phyloP scores from a whole-genome alignment of 2,113 vertebrate species.

The Phalacrocorax pelagicus region DNA sequence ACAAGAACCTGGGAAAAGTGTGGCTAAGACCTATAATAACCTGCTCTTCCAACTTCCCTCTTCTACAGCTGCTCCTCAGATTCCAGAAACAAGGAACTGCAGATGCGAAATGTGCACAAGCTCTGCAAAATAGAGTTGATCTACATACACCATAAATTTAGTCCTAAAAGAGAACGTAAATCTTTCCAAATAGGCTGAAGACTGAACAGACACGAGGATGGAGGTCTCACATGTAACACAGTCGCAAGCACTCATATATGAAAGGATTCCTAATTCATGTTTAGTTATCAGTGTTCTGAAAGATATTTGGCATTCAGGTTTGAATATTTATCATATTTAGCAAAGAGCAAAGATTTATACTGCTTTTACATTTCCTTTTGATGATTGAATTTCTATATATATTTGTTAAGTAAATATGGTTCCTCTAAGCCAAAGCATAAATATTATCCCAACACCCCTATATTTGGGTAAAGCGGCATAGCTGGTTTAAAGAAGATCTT shows the following conservation, averaged over 20 bases:
- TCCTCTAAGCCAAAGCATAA: background rate
- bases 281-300: background rate
- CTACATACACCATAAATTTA: background rate
- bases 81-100: background rate
- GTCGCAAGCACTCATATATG: background rate
- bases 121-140: background rate
- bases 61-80: background rate
- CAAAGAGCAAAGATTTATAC: background rate
- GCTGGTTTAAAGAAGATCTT: background rate
- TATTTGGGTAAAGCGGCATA: background rate
- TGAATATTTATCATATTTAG: background rate
- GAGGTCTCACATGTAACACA: background rate
- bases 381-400: constrained; percentile 10
- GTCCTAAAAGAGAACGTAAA: background rate
- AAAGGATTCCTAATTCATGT: background rate
- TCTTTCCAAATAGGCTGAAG: background rate
- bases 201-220: background rate
- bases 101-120: background rate
- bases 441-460: background rate
- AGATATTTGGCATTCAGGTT: background rate
- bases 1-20: background rate
- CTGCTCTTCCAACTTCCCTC: background rate
- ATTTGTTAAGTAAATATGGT: constrained; percentile 11
- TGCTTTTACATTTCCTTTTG: background rate
- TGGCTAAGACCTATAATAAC: background rate